Evolutionary conservation across 2,888 invertebrate species (phyloP), one percentile per base, ranked within the genome.

Genomic region (Andrena camellia): DNA sequence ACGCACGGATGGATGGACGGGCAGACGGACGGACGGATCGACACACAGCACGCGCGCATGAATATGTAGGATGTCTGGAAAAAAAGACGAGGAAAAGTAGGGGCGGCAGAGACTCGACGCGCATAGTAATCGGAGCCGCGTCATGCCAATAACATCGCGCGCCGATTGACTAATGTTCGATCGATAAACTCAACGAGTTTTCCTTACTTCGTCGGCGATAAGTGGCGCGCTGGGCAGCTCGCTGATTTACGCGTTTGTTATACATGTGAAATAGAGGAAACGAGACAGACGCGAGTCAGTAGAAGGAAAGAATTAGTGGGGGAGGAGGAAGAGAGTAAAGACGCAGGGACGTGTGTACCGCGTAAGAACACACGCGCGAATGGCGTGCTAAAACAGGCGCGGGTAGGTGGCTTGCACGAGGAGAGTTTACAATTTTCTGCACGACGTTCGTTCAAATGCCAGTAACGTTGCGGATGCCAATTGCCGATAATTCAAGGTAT

Each of bases 21-120:
- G 72, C 35, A 82, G 67, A 81, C 78, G 67, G 78, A 84, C 81
- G 88, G 83, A 88, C 83, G 88, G 85, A 90, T 90, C 89, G 91
- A 91, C 91, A 89, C 90, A 90, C 86, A 87, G 91, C 90, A 90
- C 91, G 91, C 91, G 91, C 89, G 90, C 91, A 93, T 92, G 92
- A 93, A 93, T 93, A 93, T 93, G 92, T 92, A 93, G 90, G 90
- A 93, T 91, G 92, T 90, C 90, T 89, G 92, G 88, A 86, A 88
- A 90, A 90, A 90, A 89, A 90, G 85, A 85, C 62, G 81, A 76
- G 83, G 81, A 82, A 84, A 86, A 88, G 90, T 83, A 88, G 84
- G 87, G 87, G 83, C 84, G 86, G 82, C 82, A 73, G 81, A 78
- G 81, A 85, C 87, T 80, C 84, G 89, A 85, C 84, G 83, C 87